Percentiles rank a stretch among this genome's conserved stretches.
Conservation (phyloP, 2,113 vertebrate genomes). For the Zingel zingel region DNA sequence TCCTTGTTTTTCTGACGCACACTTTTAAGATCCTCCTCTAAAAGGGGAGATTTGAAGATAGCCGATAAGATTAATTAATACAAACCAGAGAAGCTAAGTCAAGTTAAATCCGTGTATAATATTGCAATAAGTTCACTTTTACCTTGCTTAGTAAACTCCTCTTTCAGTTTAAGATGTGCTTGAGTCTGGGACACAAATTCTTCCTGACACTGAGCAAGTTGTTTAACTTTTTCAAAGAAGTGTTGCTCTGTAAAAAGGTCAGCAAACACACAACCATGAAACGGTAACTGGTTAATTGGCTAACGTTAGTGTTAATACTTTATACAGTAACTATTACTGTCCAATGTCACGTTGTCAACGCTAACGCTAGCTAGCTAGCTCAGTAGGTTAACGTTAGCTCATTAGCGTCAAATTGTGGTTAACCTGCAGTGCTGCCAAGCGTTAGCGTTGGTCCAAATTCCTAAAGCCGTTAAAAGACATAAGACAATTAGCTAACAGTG, state of each 20-base stretch:
- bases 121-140: slow-evolving; percentile 58
- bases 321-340: too few species aligned
- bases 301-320: not conserved
- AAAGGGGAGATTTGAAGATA: slow-evolving; percentile 14
- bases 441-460: too few species aligned
- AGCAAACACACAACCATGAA: not conserved
- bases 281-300: rapidly evolving
- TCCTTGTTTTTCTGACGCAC: slow-evolving; percentile 89
- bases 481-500: rapidly evolving
- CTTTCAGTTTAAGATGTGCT: slow-evolving; percentile 88
- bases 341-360: not conserved
- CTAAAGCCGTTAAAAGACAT: not conserved
- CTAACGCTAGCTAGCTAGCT: not conserved
- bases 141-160: slow-evolving; percentile 89
- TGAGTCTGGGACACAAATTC: slow-evolving; percentile 90
- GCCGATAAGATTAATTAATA: not conserved
- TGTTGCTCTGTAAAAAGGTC: slow-evolving; percentile 89
- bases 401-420: not conserved
- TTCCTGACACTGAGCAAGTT: slow-evolving; percentile 91
- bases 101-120: not conserved
- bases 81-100: not conserved
- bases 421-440: not conserved
- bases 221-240: slow-evolving; percentile 94
- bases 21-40: slow-evolving; percentile 88
- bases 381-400: slow-evolving; percentile 5